Evolutionary conservation across 2,113 vertebrate genomes (phyloP).

Genomic region (Pontoporia blainvillei): DNA sequence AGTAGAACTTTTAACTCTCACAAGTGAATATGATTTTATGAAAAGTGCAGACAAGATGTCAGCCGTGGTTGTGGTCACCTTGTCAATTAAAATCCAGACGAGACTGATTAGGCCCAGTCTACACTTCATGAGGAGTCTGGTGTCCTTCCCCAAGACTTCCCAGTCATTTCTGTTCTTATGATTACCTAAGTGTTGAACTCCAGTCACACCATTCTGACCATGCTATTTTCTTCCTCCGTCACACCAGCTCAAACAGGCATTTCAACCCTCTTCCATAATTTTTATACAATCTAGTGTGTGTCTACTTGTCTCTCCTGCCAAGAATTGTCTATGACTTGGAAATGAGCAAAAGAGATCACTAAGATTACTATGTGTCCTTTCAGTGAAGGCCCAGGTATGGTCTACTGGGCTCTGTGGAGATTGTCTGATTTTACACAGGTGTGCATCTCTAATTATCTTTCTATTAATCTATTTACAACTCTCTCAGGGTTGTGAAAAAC

Average conservation of each 20-base stretch:
- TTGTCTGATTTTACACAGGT: not conserved
- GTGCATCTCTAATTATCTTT: not conserved
- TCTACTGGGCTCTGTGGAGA: not conserved
- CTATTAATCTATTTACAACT: slow-evolving; percentile 11
- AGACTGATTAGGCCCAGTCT: not conserved
- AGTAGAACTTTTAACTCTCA: not conserved
- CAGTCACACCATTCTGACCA: not conserved
- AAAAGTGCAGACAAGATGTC: not conserved
- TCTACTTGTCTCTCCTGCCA: not conserved
- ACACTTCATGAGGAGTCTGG: not conserved
- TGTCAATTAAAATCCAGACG: not conserved
- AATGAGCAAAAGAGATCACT: not conserved
- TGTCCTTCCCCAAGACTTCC: not conserved
- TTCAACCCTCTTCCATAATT: not conserved
- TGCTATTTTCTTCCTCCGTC: not conserved
- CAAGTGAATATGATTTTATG: not conserved
- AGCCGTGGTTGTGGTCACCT: not conserved
- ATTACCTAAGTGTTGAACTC: not conserved
- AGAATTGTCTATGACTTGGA: not conserved
- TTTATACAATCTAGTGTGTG: not conserved
- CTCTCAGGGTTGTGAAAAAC: not conserved
- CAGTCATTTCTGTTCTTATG: not conserved
- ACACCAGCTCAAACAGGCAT: not conserved
- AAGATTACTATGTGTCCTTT: not conserved
- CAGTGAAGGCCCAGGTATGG: not conserved